Evolutionary conservation across 92 coral and sea anemone species (phyloP).

Genomic region (Bergia sp.): DNA sequence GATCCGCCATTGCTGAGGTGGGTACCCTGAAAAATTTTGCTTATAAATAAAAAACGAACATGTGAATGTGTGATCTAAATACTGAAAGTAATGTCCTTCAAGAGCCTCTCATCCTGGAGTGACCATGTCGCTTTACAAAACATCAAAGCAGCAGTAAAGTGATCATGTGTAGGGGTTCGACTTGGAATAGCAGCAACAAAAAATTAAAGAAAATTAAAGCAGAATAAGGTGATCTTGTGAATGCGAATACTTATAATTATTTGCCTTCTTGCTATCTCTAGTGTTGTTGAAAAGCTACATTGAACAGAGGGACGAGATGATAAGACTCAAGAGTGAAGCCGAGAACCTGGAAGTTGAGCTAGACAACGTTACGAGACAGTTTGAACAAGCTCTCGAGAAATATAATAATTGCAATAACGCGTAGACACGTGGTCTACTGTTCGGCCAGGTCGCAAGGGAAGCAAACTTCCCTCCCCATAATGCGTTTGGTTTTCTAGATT

Average conservation of each 20-base stretch:
- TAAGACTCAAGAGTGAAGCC: constrained; percentile 64
- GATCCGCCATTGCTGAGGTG: neutral
- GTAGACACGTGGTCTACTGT: neutral
- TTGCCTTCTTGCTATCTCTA: constrained; percentile 29
- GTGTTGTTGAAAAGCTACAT: constrained; percentile 79
- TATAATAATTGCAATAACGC: constrained; percentile 65
- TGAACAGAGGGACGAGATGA: constrained; percentile 76
- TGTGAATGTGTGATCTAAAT: too few relatives aligned
- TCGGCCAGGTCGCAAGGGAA: neutral
- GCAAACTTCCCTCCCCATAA: neutral
- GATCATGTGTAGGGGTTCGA: too few relatives aligned
- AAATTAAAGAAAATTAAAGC: neutral
- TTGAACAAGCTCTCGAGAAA: constrained; percentile 67
- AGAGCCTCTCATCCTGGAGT: too few relatives aligned
- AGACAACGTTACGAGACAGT: constrained; percentile 62
- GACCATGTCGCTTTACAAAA: too few relatives aligned
- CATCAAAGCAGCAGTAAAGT: neutral
- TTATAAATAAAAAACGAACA: too few relatives aligned
- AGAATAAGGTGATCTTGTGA: too few relatives aligned
- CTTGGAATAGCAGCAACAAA: too few relatives aligned
- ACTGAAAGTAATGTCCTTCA: too few relatives aligned
- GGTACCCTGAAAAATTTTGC: too few relatives aligned
- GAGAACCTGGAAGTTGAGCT: constrained; percentile 69
- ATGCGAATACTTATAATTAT: neutral
- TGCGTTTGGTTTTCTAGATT: neutral